Percentiles rank a stretch among this genome's conserved stretches.
phyloP scores from a whole-genome alignment of 2,797 vertebrate genomes.

The Smutsia temminckii region DNA sequence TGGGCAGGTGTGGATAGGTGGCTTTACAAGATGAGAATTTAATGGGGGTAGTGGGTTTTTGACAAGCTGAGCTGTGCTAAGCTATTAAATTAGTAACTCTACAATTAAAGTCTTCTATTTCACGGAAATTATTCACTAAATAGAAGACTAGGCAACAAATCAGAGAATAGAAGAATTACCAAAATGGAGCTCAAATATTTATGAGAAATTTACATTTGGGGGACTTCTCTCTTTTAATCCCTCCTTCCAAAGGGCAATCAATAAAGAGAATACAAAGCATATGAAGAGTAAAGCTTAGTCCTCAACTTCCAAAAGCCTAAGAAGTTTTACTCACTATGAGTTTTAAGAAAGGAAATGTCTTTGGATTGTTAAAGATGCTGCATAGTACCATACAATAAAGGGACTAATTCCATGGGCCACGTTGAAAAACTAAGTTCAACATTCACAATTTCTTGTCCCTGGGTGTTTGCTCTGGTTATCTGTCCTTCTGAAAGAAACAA shows the following conservation, averaged over 20 bases:
- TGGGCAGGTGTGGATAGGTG: not conserved
- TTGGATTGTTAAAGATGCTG: not conserved
- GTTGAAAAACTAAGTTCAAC: not conserved
- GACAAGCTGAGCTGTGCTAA: constrained; percentile 27
- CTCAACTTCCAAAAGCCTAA: not conserved
- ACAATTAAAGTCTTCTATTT: constrained; percentile 63
- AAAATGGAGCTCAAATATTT: constrained; percentile 56
- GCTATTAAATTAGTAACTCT: constrained; percentile 57
- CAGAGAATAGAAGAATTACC: constrained; percentile 43
- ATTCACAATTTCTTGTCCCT: not conserved
- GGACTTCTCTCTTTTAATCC: not conserved
- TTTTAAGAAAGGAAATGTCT: constrained; percentile 33
- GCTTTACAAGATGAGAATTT: constrained; percentile 21
- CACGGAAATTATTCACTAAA: constrained; percentile 48
- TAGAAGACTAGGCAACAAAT: constrained; percentile 51
- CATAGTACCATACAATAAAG: not conserved
- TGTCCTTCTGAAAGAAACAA: not conserved
- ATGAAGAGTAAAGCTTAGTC: not conserved
- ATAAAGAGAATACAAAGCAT: not conserved
- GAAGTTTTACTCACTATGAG: not conserved
- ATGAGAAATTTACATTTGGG: constrained; percentile 37
- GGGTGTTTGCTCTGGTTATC: not conserved
- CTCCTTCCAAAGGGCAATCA: constrained; percentile 1
- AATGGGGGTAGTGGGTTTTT: not conserved
- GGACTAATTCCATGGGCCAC: not conserved